Conservation (phyloP, 2,888 invertebrate species). For the Harmothoe impar region DNA sequence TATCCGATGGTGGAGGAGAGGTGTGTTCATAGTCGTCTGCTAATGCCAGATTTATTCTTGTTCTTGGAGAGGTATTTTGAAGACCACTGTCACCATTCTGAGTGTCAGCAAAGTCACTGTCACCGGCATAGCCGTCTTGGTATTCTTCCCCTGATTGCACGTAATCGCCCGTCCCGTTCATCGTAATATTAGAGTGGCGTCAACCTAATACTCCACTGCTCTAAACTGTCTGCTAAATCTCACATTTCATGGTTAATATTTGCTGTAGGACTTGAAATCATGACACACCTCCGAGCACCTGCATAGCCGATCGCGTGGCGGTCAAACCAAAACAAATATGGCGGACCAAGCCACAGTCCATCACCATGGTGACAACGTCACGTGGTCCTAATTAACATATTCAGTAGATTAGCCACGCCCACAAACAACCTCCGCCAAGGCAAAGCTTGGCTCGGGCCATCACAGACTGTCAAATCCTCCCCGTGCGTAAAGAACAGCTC, state of each 20-base stretch:
- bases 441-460: too few species aligned
- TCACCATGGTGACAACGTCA: slow-evolving; percentile 60
- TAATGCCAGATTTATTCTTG: not conserved
- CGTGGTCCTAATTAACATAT: slow-evolving; percentile 37
- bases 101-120: not conserved
- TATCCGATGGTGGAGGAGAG: slow-evolving; percentile 23
- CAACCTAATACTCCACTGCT: not conserved
- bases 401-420: not conserved
- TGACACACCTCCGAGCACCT: not conserved
- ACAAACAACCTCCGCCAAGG: not conserved
- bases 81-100: not conserved
- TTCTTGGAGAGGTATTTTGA: not conserved
- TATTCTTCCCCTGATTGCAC: slow-evolving; percentile 7
- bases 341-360: slow-evolving; percentile 59
- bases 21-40: not conserved
- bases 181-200: not conserved
- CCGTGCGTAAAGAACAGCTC: too few species aligned
- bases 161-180: slow-evolving; percentile 5
- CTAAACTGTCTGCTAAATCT: not conserved
- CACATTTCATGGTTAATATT: not conserved
- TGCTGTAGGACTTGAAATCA: not conserved
- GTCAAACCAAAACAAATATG: slow-evolving; percentile 65
- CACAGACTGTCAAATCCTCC: too few species aligned
- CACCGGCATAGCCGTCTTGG: not conserved
- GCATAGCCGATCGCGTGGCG: slow-evolving; percentile 7